These are phyloP conservation scores for Tetrax tetrax DNA, from an alignment of 2,113 vertebrate species.

Conservation along the genomic window DNA sequence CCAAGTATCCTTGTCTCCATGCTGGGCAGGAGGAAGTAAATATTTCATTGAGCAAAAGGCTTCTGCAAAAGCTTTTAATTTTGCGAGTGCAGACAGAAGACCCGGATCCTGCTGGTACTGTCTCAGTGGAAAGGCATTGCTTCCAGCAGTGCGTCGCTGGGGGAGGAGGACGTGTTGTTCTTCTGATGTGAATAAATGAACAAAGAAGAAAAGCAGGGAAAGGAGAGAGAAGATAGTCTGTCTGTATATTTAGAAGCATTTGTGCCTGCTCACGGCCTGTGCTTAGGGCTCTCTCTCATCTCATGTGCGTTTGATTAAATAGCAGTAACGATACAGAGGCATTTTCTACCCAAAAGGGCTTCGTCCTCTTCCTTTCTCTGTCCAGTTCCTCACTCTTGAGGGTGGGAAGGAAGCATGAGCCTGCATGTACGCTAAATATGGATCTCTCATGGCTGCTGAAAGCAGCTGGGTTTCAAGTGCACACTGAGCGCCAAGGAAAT, in stretches of 20 bases:
- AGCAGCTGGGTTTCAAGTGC: neutral
- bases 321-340: neutral
- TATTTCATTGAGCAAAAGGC: slow-evolving; percentile 19
- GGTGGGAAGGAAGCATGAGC: neutral
- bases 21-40: slow-evolving; percentile 37
- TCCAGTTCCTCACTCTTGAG: neutral
- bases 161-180: slow-evolving; percentile 31
- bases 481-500: neutral
- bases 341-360: neutral
- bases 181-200: slow-evolving; percentile 27
- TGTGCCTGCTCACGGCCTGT: neutral
- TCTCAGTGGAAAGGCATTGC: neutral
- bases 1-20: neutral
- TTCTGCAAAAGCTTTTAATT: slow-evolving; percentile 17
- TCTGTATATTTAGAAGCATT: slow-evolving; percentile 48
- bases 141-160: neutral
- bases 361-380: neutral
- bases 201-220: neutral
- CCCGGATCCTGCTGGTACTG: neutral
- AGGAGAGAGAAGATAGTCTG: neutral
- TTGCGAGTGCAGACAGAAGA: neutral
- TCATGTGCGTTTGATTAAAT: neutral
- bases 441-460: neutral
- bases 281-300: neutral
- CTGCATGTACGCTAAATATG: neutral